phyloP scores from a whole-genome alignment of 2,888 invertebrate species.

The Morpho deidamia region DNA sequence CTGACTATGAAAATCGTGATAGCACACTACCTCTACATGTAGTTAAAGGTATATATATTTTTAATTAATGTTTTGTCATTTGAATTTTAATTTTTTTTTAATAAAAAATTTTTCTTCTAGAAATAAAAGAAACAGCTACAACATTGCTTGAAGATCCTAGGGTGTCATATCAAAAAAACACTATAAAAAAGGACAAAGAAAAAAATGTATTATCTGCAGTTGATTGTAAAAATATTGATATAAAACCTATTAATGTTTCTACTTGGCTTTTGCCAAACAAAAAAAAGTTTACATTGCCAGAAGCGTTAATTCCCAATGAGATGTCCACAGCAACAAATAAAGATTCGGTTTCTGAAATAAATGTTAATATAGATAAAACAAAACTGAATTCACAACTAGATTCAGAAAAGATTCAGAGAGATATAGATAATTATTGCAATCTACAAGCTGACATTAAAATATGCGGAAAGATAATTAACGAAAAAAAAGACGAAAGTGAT shows the following conservation, averaged over 20 bases:
- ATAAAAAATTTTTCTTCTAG: constrained; percentile 39
- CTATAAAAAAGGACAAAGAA: constrained; percentile 35
- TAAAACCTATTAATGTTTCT: constrained; percentile 39
- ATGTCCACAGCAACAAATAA: constrained; percentile 18
- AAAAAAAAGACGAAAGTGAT: neutral
- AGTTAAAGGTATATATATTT: constrained; percentile 43
- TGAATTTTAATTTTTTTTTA: constrained; percentile 5
- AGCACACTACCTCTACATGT: constrained; percentile 26
- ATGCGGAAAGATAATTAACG: neutral
- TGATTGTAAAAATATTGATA: constrained; percentile 38
- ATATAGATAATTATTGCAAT: too few relatives aligned
- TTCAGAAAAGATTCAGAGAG: constrained; percentile 37
- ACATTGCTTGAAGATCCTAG: constrained; percentile 54
- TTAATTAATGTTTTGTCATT: neutral
- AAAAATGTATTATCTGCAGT: constrained; percentile 36
- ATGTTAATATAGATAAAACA: constrained; percentile 41
- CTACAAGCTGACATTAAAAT: too few relatives aligned
- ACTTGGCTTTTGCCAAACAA: constrained; percentile 34
- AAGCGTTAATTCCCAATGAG: constrained; percentile 5
- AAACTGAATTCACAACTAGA: constrained; percentile 35
- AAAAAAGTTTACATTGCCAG: constrained; percentile 26
- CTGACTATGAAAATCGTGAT: constrained; percentile 41
- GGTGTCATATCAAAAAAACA: constrained; percentile 45
- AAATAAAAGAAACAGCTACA: constrained; percentile 46
- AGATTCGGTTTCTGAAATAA: constrained; percentile 36